Base-by-base conservation (phyloP, 2,888 invertebrate species). In the Aelia acuminata region DNA sequence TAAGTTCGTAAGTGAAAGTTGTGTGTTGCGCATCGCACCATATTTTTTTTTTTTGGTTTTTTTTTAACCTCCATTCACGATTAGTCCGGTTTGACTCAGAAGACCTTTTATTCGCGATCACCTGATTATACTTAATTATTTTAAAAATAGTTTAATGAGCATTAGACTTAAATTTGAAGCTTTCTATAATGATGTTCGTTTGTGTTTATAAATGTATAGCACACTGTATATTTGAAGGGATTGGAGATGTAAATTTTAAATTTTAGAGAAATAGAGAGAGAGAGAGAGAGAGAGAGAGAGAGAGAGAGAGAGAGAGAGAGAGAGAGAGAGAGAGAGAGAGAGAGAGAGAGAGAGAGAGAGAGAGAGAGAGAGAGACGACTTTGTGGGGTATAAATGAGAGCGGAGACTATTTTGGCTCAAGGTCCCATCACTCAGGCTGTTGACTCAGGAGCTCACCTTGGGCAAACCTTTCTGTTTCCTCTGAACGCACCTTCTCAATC, bases 381-480 rank as follows among this genome's bases (percentile, higher is more conserved):
- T 7, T 43, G 10, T 43, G 7, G n/a, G 43, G 10, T 57, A 26
- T 26, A 57, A 3, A 57, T 15, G 57, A 53, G 53, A 53, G n/a
- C n/a, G 63, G 63, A 31, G 63, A 70, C 63, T 70, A 70, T 70
- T 70, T 70, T 70, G 22, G 35, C 22, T 8, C 63, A 70, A 70
- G 63, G 63, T 35, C 63, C 63, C 63, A 70, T 70, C 63, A 70
- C 35, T 35, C 63, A 70, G 63, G 22, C 7, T 70, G 63, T 70
- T 70, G 31, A 35, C 35, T 70, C 63, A 5, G 20, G 63, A 18
- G 31, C 63, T 70, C 63, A 70, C 63, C 63, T 70, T 70, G 18
- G 18, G 63, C 35, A 70, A 70, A 70, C 63, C 63, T 0, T 47
- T 43, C 47, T 84, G 47, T 43, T 26, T 35, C 47, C 1, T n/a